Conservation (phyloP, 2,888 invertebrate genomes). For the Platycheirus rosarum region DNA sequence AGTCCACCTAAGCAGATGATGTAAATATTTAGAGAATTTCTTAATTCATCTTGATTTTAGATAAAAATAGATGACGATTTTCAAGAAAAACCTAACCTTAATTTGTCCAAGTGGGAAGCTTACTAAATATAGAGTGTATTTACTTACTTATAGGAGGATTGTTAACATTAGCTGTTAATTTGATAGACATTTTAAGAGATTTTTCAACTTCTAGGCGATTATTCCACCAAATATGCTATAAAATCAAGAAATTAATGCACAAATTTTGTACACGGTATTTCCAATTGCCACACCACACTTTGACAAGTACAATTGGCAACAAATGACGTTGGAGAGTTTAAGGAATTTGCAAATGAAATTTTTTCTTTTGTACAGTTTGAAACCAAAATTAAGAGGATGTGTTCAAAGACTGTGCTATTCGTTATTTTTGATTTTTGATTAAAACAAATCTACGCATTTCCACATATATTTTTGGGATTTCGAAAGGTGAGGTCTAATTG, state of each 20-base stretch:
- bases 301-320: slow-evolving; percentile 11
- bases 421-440: slow-evolving; percentile 4
- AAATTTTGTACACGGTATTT: slow-evolving; percentile 23
- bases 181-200: slow-evolving; percentile 78
- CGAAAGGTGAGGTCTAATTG: too few species aligned
- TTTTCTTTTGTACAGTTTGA: neutral
- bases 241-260: slow-evolving; percentile 26
- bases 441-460: too few species aligned
- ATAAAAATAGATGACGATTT: slow-evolving; percentile 68
- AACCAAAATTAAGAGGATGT: neutral
- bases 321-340: slow-evolving; percentile 15
- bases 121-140: neutral
- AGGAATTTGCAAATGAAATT: neutral
- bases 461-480: too few species aligned
- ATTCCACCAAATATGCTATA: neutral
- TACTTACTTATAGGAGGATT: slow-evolving; percentile 82
- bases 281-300: slow-evolving; percentile 52
- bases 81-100: slow-evolving; percentile 77
- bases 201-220: neutral
- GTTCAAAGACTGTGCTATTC: slow-evolving; percentile 8
- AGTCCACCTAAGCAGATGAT: slow-evolving; percentile 85
- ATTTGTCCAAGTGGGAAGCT: slow-evolving; percentile 48
- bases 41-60: slow-evolving; percentile 53
- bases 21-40: slow-evolving; percentile 38
- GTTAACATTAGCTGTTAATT: slow-evolving; percentile 80